Evolutionary conservation across 2,113 vertebrate species (phyloP), one percentile per base, ranked within the genome.

Genomic region (Himantopus leucocephalus): DNA sequence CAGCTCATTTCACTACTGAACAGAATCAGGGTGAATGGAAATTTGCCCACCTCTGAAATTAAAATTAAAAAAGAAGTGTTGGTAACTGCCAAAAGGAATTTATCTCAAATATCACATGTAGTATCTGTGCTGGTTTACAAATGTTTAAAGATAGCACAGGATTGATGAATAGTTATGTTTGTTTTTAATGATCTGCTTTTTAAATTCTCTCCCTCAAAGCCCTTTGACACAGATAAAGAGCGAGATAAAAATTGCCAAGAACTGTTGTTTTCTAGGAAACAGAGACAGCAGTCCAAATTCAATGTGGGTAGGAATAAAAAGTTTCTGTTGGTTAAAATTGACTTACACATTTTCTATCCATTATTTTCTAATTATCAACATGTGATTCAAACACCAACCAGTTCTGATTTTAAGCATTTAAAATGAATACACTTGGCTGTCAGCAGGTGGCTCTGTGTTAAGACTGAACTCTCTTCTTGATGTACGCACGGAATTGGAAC

Each of bases 371-470:
- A 12, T 27, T 45, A 34, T 64, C 21, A 23, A 3, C 5, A 19
- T n/a, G 62, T 17, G 50, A 45, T 64, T 19, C 0, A 1, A 86
- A 78, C 43, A n/a, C 21, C 26, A 60, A 13, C 13, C 4, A 14
- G 23, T 39, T 68, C 39, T 14, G 32, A 37, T 68, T 78, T 74
- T 48, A 68, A 86, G 48, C 52, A 23, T 72, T 66, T 59, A 23
- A 56, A 75, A 55, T 47, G 3, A 89, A 73, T 93, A 43, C 34
- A 59, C 34, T 67, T 63, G n/a, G 6, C 22, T 91, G 94, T 92
- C 96, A 92, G 94, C 79, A 96, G 93, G 79, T 93, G 95, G 94
- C 96, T 96, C 83, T 90, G 30, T 58, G 21, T 66, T n/a, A 22
- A 70, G 37, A 18, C 8, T 0, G 6, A 91, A 66, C 29, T 70